Base-by-base conservation (phyloP, 2,797 vertebrate genomes). In the Poecilia wingei region DNA sequence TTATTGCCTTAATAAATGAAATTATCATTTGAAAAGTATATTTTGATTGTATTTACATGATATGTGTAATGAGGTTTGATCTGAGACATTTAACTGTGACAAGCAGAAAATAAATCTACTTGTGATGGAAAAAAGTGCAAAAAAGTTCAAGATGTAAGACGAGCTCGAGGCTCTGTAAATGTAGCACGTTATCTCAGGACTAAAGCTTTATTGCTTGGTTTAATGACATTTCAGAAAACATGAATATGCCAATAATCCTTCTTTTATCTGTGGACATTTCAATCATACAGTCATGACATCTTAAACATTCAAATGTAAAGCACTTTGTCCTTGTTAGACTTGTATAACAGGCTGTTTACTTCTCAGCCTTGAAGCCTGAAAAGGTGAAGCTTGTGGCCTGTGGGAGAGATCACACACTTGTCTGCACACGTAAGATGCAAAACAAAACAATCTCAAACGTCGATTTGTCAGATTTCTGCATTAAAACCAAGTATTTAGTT, bases 381-480 rank as follows among this genome's bases (percentile, higher is more conserved):
- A 97, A 96, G 90, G 93, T 96, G 84, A 96, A 96, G 91, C 86
- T 97, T 85, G 96, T 93, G 82, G 97, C 96, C 73, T 98, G 97
- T 94, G 97, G 97, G 86, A 95, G 94, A 91, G 96, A 97, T 87
- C 97, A 98, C 91, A 98, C 97, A 46, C 91, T 98, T 68, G 85
- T 97, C 90, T 97, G 91, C 93, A 98, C 97, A 95, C 95, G 97
- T 98, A 96, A 92, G 93, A 79, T n/a, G 28, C 51, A 69, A 3
- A 75, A 16, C 16, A 72, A 28, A 28, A 76, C 55, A 39, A 41
- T 41, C 13, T 25, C 45, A 6, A 16, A 18, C 46, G 20, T 14
- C 13, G 0, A 41, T 0, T 3, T 75, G 28, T 51, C 41, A 47
- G 22, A 61, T 59, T 2, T 75, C 20, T 72, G 5, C 31, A 20